phyloP scores from a whole-genome alignment of 2,888 invertebrate genomes.

The Kryphioiulus occultus region DNA sequence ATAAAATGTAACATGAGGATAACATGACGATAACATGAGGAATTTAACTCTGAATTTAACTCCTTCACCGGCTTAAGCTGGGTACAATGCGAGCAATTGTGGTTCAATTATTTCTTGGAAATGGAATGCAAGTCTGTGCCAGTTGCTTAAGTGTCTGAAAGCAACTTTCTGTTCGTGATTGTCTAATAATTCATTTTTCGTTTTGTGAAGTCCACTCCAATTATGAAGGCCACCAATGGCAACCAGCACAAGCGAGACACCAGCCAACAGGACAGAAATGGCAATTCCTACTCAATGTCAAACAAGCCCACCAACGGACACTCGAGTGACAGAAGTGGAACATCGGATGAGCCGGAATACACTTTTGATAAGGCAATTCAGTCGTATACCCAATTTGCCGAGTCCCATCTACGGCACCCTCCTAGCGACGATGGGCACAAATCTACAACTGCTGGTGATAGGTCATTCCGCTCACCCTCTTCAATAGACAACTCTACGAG shows the following conservation, averaged over 20 bases:
- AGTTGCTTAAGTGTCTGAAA: too few species aligned
- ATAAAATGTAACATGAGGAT: too few species aligned
- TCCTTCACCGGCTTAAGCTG: too few species aligned
- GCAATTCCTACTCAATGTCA: neutral
- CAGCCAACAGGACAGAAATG: neutral
- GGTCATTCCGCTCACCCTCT: neutral
- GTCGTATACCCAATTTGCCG: conserved; percentile 75
- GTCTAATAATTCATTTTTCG: neutral
- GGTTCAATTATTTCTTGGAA: too few species aligned
- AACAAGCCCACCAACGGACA: neutral
- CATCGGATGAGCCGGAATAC: conserved; percentile 70
- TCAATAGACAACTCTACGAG: neutral
- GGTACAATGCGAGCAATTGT: too few species aligned
- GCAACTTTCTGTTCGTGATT: too few species aligned
- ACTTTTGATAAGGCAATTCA: conserved; percentile 88
- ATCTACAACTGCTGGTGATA: neutral
- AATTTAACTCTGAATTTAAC: too few species aligned
- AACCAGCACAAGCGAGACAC: neutral
- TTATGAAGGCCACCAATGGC: neutral
- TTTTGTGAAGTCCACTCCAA: neutral
- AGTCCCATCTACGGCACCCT: conserved; percentile 68
- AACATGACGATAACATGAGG: too few species aligned
- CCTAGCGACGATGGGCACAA: conserved; percentile 45
- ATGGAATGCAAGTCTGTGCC: too few species aligned
- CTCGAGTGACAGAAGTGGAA: neutral